Conservation (phyloP, 2,113 vertebrate genomes). For the Micronycteris hirsuta region DNA sequence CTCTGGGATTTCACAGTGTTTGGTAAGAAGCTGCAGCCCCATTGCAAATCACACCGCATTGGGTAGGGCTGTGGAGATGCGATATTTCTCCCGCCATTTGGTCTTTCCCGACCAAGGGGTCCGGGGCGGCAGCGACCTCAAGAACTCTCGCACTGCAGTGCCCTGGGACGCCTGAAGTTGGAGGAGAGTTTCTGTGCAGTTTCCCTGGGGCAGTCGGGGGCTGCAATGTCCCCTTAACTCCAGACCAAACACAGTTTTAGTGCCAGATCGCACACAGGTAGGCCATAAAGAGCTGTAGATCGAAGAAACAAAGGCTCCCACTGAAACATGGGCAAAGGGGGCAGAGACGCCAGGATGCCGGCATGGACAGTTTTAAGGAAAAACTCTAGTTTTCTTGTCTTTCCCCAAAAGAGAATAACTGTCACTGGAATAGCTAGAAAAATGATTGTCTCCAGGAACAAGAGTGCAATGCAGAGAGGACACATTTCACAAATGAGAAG, state of each 20-base stretch:
- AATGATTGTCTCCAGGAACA: not conserved
- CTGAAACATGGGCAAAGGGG: not conserved
- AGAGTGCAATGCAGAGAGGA: not conserved
- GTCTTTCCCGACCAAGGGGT: not conserved
- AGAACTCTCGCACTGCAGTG: not conserved
- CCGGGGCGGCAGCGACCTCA: not conserved
- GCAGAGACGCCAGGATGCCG: not conserved
- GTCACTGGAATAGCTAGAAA: not conserved
- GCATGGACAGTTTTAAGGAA: not conserved
- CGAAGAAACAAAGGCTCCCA: not conserved
- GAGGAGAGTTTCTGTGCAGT: constrained; percentile 6
- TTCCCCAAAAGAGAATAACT: not conserved
- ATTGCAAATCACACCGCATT: not conserved
- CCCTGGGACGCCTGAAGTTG: not conserved
- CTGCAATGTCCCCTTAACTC: constrained; percentile 51
- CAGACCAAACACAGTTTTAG: not conserved
- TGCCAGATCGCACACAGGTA: not conserved
- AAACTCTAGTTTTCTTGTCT: not conserved
- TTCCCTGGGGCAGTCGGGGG: constrained; percentile 7
- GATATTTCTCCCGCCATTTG: not conserved
- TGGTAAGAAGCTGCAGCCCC: not conserved
- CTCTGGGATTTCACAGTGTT: not conserved
- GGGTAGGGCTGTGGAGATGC: not conserved
- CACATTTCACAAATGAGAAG: not conserved
- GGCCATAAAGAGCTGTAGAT: constrained; percentile 40